Percentiles rank a stretch among this genome's conserved stretches.
phyloP scores from a whole-genome alignment of 2,888 invertebrate genomes.

The Amiota communis region DNA sequence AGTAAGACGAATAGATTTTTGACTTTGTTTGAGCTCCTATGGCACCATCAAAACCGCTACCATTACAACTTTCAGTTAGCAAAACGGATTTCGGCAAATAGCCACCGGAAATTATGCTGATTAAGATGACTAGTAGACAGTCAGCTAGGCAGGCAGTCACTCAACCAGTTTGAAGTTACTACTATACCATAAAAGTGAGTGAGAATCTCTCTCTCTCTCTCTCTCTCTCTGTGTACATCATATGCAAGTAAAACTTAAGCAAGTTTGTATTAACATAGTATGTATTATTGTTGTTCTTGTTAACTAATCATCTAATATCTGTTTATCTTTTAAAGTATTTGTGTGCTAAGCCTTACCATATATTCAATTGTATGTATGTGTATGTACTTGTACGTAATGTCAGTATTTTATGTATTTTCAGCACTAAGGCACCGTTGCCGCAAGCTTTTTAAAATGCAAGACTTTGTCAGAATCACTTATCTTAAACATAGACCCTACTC shows the following conservation, averaged over 20 bases:
- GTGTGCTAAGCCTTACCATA: not conserved
- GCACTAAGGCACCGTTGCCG: too few species aligned
- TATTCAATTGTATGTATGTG: too few species aligned
- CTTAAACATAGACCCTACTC: too few species aligned
- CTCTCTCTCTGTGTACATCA: too few species aligned
- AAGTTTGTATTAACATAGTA: too few species aligned
- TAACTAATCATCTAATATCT: conserved; percentile 29
- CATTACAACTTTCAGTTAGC: not conserved
- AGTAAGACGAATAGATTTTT: conserved; percentile 9
- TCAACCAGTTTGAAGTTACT: not conserved
- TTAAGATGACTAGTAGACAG: conserved; percentile 41
- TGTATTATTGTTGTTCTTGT: not conserved
- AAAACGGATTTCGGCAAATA: conserved; percentile 50
- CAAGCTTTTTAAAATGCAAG: too few species aligned
- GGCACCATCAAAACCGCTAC: not conserved
- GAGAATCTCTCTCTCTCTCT: too few species aligned
- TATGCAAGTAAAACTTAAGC: too few species aligned
- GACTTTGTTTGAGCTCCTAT: not conserved
- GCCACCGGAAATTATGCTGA: conserved; percentile 53
- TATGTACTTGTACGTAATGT: too few species aligned
- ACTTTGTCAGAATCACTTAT: too few species aligned
- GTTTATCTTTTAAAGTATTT: conserved; percentile 21
- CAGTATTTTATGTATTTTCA: too few species aligned
- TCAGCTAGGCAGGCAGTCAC: not conserved
- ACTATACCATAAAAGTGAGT: not conserved